Base-by-base conservation (phyloP, 23 tunicate species). In the Ascidia mentula region DNA sequence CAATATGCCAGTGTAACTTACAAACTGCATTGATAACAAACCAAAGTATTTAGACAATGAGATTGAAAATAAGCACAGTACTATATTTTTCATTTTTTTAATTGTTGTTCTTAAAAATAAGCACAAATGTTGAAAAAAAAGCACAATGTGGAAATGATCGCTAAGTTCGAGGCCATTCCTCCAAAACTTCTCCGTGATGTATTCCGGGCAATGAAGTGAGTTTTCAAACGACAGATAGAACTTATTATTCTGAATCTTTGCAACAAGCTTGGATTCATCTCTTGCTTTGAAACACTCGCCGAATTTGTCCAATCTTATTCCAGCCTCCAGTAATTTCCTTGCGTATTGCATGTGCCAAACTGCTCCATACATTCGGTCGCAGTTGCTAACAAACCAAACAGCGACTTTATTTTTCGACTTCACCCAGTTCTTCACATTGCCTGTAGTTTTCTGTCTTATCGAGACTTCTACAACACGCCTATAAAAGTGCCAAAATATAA, bases 331-430 rank as follows among this genome's bases (percentile, higher is more conserved):
- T 0, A 88, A 72, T 40, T 71, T 40, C 40, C 42, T 40, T 3
- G 83, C 87, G 79, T 88, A 88, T 24, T 75, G 31, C 77, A 88
- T 69, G 26, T 88, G 82, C 32, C 53, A 70, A 37, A 28, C 9
- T 22, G 87, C 77, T 18, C 92, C 92, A 69, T 40, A 20, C 6
- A 79, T 69, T 20, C 31, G 59, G n/a, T 82, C 87, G 74, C 92
- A 88, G 77, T 88, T 88, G 69, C 88, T 82, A 32, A 88, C 92
- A 15, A 86, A 69, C 90, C 90, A 86, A 6, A 79, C 65, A 60
- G 92, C 86, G 28, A 59, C 76, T 45, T 81, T 87, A 3, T 77
- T 38, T 61, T 87, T 87, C 26, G 82, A 39, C 45, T 77, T 46
- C 80, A 87, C 32, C 7, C 38, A 40, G 24, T 69, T 36, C 0